Evolutionary conservation across 2,113 vertebrate genomes (phyloP), one percentile per base, ranked within the genome.

Genomic region (Anarrhichthys ocellatus): DNA sequence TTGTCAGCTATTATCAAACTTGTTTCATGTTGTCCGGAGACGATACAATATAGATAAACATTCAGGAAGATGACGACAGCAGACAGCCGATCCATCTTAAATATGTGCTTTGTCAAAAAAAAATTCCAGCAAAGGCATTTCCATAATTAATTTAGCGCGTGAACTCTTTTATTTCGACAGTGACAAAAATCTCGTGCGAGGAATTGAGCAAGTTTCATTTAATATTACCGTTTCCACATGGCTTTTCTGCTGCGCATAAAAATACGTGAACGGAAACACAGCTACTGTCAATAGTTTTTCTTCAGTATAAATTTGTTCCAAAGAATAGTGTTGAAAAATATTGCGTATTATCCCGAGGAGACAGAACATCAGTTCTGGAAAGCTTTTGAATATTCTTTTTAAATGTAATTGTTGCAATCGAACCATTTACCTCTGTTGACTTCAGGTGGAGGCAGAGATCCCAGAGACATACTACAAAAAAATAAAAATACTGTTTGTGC

Each of bases 321-420:
- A 38, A 54, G 17, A 73, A 42, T 32, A 32, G 32, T 32, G 32
- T 32, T 52, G 18, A 8, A 50, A 5, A 20, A 76, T 73, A 65
- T 2, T 48, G 32, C 65, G 59, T 62, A 74, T 48, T 70, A 67
- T 50, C 7, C 62, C 58, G 71, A 50, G 54, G n/a, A n/a, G 70
- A 34, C 69, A 61, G 65, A 40, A 81, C 40, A 65, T 73, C 58
- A 67, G n/a, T 87, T 79, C 38, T 50, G 75, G 79, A 80, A 79
- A 40, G 24, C 9, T 52, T 24, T 42, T 75, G 32, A 66, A 72
- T 54, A 65, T 50, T 4, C 1, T 61, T 32, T 17, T 32, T 32
- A 56, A 61, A 59, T 52, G 44, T 40, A 62, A n/a, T 56, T 24
- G 52, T 29, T 29, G 9, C 6, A 61, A 61, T 61, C 29, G 32